Evolutionary conservation across 2,797 vertebrate species (phyloP).

Genomic region (Pterois miles): DNA sequence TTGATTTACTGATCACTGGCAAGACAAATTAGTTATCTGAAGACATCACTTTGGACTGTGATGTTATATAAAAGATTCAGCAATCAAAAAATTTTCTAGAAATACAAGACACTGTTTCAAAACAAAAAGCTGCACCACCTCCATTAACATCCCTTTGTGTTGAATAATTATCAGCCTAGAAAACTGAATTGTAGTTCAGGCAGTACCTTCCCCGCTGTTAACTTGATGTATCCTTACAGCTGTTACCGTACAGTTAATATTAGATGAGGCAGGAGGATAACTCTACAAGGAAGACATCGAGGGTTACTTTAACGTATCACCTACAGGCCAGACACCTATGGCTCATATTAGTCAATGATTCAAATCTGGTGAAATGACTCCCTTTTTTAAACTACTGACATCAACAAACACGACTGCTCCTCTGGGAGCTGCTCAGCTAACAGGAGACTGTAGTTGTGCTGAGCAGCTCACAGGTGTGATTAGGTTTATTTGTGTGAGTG

Average conservation of each 20-base stretch:
- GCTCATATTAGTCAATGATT: not conserved
- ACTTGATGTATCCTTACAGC: not conserved
- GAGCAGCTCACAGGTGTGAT: not conserved
- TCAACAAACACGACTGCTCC: not conserved
- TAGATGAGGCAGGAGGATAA: not conserved
- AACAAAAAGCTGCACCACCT: not conserved
- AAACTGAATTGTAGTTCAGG: not conserved
- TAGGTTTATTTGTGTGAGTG: not conserved
- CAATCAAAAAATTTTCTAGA: not conserved
- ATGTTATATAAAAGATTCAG: not conserved
- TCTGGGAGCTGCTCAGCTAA: not conserved
- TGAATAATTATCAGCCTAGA: not conserved
- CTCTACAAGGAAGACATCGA: not conserved
- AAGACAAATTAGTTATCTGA: not conserved
- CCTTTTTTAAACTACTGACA: not conserved
- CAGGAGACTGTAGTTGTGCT: not conserved
- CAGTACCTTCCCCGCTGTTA: not conserved
- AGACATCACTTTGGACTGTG: not conserved
- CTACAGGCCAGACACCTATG: not conserved
- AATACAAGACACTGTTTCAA: not conserved
- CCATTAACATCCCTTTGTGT: not conserved
- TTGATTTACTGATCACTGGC: not conserved
- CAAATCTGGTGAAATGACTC: not conserved
- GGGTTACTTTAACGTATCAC: not conserved
- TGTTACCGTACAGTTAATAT: not conserved